Percentiles rank a stretch among this genome's conserved stretches.
phyloP scores from a whole-genome alignment of 2,113 vertebrate genomes.

The Oenanthe melanoleuca region DNA sequence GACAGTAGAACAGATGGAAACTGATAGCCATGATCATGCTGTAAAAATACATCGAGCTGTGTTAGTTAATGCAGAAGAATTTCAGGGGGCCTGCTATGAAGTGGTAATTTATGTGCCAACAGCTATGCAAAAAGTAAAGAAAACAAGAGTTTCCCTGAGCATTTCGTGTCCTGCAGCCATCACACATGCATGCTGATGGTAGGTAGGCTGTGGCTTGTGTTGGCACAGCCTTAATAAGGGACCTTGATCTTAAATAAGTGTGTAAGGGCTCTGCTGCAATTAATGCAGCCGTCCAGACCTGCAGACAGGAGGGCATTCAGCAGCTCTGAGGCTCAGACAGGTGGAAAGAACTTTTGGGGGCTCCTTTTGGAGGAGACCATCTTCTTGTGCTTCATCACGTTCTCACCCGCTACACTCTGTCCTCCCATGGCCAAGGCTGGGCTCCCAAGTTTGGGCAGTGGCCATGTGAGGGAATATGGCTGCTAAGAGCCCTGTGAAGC shows the following conservation, averaged over 20 bases:
- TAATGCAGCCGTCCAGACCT: not conserved
- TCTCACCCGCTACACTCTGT: accelerated
- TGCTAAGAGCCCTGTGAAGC: not conserved
- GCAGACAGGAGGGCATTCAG: not conserved
- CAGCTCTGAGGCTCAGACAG: not conserved
- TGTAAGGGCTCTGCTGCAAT: not conserved
- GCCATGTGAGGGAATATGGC: accelerated
- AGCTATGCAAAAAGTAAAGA: not conserved
- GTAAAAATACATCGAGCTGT: not conserved
- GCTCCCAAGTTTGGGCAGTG: not conserved
- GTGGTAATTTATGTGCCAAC: slow-evolving; percentile 42
- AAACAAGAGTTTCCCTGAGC: not conserved
- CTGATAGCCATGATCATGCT: slow-evolving; percentile 3
- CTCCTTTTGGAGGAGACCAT: not conserved
- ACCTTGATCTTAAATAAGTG: not conserved
- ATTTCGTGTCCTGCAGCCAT: not conserved
- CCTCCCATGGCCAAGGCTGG: not conserved
- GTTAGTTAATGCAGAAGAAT: slow-evolving; percentile 14
- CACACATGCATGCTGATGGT: not conserved
- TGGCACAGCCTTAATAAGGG: not conserved
- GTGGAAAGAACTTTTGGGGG: not conserved
- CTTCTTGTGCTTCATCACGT: not conserved
- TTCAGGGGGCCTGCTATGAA: not conserved
- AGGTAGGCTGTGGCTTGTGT: not conserved
- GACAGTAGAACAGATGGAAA: slow-evolving; percentile 46